Base-by-base conservation (phyloP, 2,113 vertebrate genomes). In the Ophthalmolycus amberensis region DNA sequence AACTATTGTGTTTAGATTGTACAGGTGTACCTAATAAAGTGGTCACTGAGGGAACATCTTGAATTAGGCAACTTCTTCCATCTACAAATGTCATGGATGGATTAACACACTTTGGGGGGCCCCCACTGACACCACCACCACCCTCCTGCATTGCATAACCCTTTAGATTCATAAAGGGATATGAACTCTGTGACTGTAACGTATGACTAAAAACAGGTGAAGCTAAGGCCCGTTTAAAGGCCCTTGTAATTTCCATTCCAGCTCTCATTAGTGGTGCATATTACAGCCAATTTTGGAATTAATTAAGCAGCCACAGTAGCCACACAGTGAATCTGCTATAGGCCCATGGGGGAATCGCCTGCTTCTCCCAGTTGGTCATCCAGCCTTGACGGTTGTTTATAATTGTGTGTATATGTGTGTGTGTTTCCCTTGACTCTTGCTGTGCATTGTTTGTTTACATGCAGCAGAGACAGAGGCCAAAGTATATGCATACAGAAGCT, bases 371-470 rank as follows among this genome's bases (percentile, higher is more conserved):
- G 12, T 42, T 37, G 50, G 38, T 60, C 38, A 62, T 68, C 42
- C 64, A 62, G 34, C 71, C 44, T 54, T 62, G 56, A 29, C 3
- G 12, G 40, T 20, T 50, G 64, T 42, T 25, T 32, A 6, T 67
- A 42, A 50, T 0, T 27, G 11, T 34, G 32, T 42, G 32, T 29
- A 34, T 63, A 58, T 54, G 52, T 56, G 22, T 56, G 54, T 59
- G 5, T 29, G 63, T 74, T 59, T 67, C 40, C 70, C 70, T 48
- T 5, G 40, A 52, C 65, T 37, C 14, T 66, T 14, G 46, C 46
- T 63, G 44, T 68, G 37, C 64, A 56, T 69, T 56, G 37, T 56
- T 79, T 79, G 71, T 71, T 71, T 64, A 80, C 48, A 50, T 70
- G 65, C 54, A 62, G 52, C 62, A 59, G 70, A 59, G 38, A 8